Evolutionary conservation across 1,140 invertebrate genomes (phyloP), one percentile per base, ranked within the genome.

Genomic region (Steinernema feltiae): DNA sequence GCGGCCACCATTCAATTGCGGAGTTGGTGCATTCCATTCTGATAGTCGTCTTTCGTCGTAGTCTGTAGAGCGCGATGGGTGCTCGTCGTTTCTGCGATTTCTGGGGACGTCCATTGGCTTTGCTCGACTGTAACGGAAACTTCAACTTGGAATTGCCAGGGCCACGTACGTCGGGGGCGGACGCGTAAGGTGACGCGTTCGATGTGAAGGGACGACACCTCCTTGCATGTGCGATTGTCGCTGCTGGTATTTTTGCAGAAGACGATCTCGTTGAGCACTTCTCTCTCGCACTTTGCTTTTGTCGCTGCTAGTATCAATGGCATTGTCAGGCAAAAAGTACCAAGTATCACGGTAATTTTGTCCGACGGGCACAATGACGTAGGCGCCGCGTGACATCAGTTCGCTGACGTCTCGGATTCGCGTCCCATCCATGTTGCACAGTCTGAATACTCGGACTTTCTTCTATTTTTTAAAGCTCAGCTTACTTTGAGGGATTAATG

Each of bases 291-390:
- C 53, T 30, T 48, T 53, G 24, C 73, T 69, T 27, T 71, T 48
- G 53, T 77, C 32, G 24, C n/a, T 79, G 76, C 80, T 79, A 0
- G 81, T 82, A 70, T 82, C 81, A 63, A 82, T 82, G 2, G 81
- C 81, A 75, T 83, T 81, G 69, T 82, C 81, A 1, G 81, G 81
- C n/a, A 82, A 70, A 53, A 82, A 82, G 41, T 82, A 82, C 81
- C 81, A 82, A 32, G 82, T 83, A 69, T 82, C 81, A 70, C 81
- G 48, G 69, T 83, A 82, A 3, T 41, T 73, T 30, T 83, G 81
- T 15, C 81, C 81, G 30, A 75, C 70, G 1, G 81, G 81, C 31
- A 82, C 74, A n/a, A 82, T 73, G 24, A 82, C 76, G 74, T 82
- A 82, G 7, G 81, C 76, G 29, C 81, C 81, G 71, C 81, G 70